Evolutionary conservation across 23 tunicate genomes (phyloP), one percentile per base, ranked within the genome.

Genomic region (Aplidium turbinatum): DNA sequence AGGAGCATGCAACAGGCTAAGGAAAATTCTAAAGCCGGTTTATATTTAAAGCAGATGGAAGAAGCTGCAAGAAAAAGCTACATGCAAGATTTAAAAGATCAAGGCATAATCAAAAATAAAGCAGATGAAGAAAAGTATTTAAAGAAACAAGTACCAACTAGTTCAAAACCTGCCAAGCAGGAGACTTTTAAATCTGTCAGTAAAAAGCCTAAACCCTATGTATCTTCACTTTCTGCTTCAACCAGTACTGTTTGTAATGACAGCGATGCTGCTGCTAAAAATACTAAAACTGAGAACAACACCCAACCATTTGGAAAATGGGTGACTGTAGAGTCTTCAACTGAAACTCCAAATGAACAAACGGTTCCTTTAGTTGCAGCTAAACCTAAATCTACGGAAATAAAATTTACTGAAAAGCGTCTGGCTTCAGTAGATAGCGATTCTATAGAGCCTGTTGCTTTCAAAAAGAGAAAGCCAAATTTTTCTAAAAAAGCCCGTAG

Each of bases 21-120:
- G 30, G 36, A 28, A 25, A 68, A 80, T 68, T 63, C 72, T 5
- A 68, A 56, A 38, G 57, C 85, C 2, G 42, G 46, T 20, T 18
- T n/a, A n/a, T 80, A 68, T 35, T 56, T 80, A 27, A 57, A 80
- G 45, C 39, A 68, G 57, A 70, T 70, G 77, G 77, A 80, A 68
- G n/a, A 16, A 27, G 85, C 85, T 23, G 85, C 85, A 1, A 51
- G 31, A 28, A 40, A 56, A 29, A 47, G 69, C 57, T 80, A 68
- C 32, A 13, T 56, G 65, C 52, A 80, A 69, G 85, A 80, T 68
- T 68, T 80, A 35, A 46, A 68, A 55, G 76, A 57, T 27, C 75
- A 80, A 50, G 85, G 85, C 21, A 31, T 64, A n/a, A n/a, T n/a
- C n/a, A n/a, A n/a, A n/a, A n/a, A n/a, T 3, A 50, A 33, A 2